Conservation (phyloP, 2,113 vertebrate species). For the Pycnonotus jocosus region DNA sequence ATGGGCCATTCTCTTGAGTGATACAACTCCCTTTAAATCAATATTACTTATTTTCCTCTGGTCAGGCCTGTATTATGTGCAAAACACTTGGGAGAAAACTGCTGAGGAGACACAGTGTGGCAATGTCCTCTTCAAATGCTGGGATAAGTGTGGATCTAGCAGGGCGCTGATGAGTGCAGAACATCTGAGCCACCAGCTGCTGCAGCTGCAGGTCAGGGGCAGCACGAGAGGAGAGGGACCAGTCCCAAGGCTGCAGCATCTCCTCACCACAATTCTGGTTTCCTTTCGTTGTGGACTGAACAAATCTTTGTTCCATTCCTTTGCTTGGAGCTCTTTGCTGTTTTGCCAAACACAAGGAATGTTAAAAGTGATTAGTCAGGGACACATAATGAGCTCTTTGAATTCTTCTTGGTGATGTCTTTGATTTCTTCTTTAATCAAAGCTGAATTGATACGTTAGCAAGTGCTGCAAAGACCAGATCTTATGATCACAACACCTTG, state of each 20-base stretch:
- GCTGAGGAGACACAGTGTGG: neutral
- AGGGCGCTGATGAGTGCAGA: neutral
- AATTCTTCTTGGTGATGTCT: neutral
- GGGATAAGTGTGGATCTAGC: accelerated
- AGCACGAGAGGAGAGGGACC: accelerated
- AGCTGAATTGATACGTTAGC: neutral
- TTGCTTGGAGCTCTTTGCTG: neutral
- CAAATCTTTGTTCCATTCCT: neutral
- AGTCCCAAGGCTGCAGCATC: neutral
- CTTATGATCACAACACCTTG: neutral
- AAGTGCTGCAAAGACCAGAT: neutral
- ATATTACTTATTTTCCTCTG: neutral
- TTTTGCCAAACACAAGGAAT: neutral
- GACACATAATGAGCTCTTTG: accelerated
- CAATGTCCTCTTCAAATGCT: neutral
- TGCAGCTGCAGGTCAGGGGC: neutral
- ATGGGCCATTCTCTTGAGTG: accelerated
- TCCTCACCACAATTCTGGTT: neutral
- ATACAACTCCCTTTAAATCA: neutral
- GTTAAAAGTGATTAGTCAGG: neutral
- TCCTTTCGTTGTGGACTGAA: neutral
- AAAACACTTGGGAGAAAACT: neutral
- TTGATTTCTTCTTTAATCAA: neutral
- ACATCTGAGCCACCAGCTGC: accelerated
- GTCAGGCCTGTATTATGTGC: neutral